Evolutionary conservation across 2,888 invertebrate species (phyloP).

Genomic region (Noctua comes): DNA sequence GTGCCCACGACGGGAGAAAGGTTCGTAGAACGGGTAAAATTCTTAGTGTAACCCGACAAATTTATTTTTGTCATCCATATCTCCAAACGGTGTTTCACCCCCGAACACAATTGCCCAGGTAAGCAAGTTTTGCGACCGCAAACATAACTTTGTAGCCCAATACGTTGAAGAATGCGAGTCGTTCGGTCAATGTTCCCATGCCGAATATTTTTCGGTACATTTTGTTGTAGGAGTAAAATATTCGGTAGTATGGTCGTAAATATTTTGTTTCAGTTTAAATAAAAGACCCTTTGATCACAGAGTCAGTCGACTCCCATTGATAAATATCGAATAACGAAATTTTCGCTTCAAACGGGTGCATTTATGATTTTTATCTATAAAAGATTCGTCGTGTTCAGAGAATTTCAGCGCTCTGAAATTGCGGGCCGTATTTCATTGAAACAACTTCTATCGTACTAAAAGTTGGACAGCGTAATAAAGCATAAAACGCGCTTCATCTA

Average conservation of each 20-base stretch:
- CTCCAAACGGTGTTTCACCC: conserved; percentile 47
- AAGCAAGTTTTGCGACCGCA: conserved; percentile 55
- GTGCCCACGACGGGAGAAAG: conserved; percentile 60
- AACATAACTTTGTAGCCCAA: conserved; percentile 67
- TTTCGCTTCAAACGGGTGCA: not conserved
- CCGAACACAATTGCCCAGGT: conserved; percentile 47
- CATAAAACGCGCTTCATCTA: not conserved
- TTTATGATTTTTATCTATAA: not conserved
- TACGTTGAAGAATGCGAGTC: conserved; percentile 71
- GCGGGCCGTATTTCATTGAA: not conserved
- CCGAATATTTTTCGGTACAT: conserved; percentile 68
- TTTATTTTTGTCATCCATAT: conserved; percentile 63
- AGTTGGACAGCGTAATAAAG: not conserved
- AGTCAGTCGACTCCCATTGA: not conserved
- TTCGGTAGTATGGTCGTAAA: conserved; percentile 44
- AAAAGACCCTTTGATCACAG: conserved; percentile 36
- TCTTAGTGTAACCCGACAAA: conserved; percentile 65
- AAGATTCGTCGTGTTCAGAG: not conserved
- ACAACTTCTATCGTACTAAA: not conserved
- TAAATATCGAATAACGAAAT: conserved; percentile 14
- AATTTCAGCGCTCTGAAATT: not conserved
- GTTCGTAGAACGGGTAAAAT: conserved; percentile 70
- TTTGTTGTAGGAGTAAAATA: conserved; percentile 65
- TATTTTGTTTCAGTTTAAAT: conserved; percentile 51
- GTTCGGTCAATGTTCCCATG: conserved; percentile 70